Base-by-base conservation (phyloP, 2,113 vertebrate genomes). In the Elaphurus davidianus region DNA sequence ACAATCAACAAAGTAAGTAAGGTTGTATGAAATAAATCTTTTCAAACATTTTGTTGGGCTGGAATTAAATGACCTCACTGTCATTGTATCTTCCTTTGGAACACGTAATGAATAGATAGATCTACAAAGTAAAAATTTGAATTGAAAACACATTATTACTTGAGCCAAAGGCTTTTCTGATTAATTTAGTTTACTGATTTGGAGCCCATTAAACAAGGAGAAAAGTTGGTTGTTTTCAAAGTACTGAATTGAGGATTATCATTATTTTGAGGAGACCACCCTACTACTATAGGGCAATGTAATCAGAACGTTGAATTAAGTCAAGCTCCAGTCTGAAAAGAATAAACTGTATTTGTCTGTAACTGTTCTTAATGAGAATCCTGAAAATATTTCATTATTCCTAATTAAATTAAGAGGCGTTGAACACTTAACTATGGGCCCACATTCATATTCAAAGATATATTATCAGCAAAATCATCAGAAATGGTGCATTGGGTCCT, bases 301-400 rank as follows among this genome's bases (percentile, higher is more conserved):
- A 64, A 96, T 90, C 93, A 85, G 50, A 94, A 62, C 7, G 5
- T 84, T 59, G 92, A 97, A 96, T 95, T 79, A 93, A 98, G 87
- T 83, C 55, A 33, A 87, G 74, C 52, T 96, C 25, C 33, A 79
- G 45, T 90, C 83, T 76, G 78, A 90, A 97, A 98, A 92, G 89
- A 97, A 97, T 89, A 96, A 88, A 78, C 59, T 93, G 43, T 87
- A 54, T 81, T 92, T 74, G 36, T 96, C 54, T 76, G 64, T 76
- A 74, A 96, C 96, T 54, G 60, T 90, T 93, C 86, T 82, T 96
- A 88, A 95, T 97, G 83, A 79, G 81, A 96, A 97, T 96, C 87
- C 96, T 98, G 95, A 97, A 97, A 97, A 95, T 97, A 98, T 98
- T 97, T 96, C 93, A 96, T 96, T 93, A 95, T 94, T 95, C 40